Conservation (phyloP, 2,113 vertebrate genomes). For the Chionomys nivalis region DNA sequence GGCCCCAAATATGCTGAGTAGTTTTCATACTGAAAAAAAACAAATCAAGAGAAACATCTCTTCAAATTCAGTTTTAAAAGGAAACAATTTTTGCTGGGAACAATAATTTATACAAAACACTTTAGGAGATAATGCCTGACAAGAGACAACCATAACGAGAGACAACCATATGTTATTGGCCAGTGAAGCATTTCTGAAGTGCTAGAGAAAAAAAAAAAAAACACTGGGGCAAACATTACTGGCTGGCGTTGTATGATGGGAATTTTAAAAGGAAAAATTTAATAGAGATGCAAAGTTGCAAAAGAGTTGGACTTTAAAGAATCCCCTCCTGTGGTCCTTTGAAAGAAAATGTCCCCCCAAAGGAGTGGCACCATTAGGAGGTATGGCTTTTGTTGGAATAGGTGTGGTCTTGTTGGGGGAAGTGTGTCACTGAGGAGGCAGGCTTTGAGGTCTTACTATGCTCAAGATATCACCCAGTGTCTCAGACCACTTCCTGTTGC, state of each 20-base stretch:
- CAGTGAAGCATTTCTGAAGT: neutral
- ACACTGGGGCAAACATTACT: neutral
- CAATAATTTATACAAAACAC: neutral
- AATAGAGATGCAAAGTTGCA: neutral
- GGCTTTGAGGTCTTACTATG: too few species aligned
- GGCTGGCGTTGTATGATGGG: neutral
- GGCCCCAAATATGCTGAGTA: neutral
- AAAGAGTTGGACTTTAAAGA: neutral
- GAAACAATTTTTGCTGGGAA: neutral
- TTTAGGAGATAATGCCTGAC: neutral
- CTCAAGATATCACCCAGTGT: too few species aligned
- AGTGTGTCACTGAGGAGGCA: too few species aligned
- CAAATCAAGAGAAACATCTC: neutral
- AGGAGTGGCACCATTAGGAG: too few species aligned
- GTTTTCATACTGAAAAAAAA: neutral
- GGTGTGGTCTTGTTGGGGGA: too few species aligned
- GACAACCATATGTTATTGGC: neutral
- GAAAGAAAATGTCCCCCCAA: too few species aligned
- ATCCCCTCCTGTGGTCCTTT: fast-evolving
- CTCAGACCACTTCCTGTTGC: too few species aligned
- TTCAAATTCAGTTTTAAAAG: neutral
- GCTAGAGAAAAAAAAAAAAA: neutral
- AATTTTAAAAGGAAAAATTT: neutral
- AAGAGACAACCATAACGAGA: neutral
- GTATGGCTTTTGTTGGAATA: too few species aligned